Percentiles rank a stretch among this genome's conserved stretches.
phyloP scores from a whole-genome alignment of 2,888 invertebrate species.

The Cistogaster globosa region DNA sequence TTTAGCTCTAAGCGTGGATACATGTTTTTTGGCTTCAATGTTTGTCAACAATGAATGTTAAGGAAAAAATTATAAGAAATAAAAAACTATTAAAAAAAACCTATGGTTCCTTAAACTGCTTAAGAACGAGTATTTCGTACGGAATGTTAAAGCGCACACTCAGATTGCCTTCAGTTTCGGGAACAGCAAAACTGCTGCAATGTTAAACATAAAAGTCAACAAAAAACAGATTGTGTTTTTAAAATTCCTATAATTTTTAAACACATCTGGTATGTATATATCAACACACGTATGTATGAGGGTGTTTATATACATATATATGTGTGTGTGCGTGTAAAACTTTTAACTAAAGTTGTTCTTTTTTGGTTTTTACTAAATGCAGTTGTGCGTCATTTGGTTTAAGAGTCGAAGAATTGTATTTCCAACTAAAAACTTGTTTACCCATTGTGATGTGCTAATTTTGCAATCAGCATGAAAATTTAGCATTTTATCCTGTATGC shows the following conservation, averaged over 20 bases:
- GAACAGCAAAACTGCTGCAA: too few relatives aligned
- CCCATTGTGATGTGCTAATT: constrained; percentile 72
- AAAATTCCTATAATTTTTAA: neutral
- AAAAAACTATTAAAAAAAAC: too few relatives aligned
- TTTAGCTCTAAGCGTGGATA: neutral
- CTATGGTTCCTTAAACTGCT: too few relatives aligned
- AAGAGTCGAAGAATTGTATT: constrained; percentile 29
- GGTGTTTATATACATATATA: neutral
- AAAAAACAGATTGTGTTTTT: too few relatives aligned
- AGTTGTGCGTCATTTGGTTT: constrained; percentile 47
- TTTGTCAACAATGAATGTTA: too few relatives aligned
- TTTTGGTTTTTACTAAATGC: neutral
- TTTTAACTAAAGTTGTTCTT: constrained; percentile 51
- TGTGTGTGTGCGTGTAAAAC: neutral
- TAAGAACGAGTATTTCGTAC: too few relatives aligned
- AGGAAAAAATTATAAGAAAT: too few relatives aligned
- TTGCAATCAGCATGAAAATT: constrained; percentile 69
- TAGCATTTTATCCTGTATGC: neutral
- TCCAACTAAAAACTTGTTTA: constrained; percentile 65
- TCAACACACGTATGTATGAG: neutral
- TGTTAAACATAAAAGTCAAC: too few relatives aligned
- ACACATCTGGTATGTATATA: too few relatives aligned
- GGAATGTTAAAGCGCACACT: too few relatives aligned
- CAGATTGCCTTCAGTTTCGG: too few relatives aligned
- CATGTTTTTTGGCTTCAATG: too few relatives aligned